These are phyloP conservation scores for Ferrisia virgata DNA, from an alignment of 2,888 invertebrate species.

Conservation along the genomic window DNA sequence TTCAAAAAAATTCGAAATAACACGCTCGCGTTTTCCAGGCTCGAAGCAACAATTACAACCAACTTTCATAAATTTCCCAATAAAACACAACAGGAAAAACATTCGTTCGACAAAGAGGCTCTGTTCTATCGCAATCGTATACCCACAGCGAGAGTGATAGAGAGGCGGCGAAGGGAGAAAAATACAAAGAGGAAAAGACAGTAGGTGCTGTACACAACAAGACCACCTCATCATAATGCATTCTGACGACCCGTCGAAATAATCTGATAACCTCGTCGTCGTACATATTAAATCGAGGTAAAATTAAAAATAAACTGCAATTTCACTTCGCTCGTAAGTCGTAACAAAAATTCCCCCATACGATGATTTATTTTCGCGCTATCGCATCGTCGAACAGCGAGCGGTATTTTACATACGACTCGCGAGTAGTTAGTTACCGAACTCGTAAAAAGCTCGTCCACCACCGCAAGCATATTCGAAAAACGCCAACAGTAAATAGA, in stretches of 20 bases:
- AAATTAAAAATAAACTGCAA: not conserved
- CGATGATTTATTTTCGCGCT: not conserved
- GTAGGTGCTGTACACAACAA: too few relatives aligned
- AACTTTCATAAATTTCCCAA: too few relatives aligned
- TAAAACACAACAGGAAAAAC: too few relatives aligned
- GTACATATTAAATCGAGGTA: not conserved
- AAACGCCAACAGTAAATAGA: not conserved
- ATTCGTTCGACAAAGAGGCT: too few relatives aligned
- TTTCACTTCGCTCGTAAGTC: not conserved
- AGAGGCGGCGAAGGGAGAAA: not conserved
- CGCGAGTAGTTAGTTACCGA: too few relatives aligned
- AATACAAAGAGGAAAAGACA: not conserved
- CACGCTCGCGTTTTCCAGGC: too few relatives aligned
- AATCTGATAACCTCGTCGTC: not conserved
- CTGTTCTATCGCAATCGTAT: too few relatives aligned
- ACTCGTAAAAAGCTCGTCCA: too few relatives aligned
- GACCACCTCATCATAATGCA: not conserved
- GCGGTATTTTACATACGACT: not conserved
- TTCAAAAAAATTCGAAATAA: too few relatives aligned
- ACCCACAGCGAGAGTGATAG: too few relatives aligned
- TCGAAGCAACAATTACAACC: too few relatives aligned
- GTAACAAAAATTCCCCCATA: not conserved
- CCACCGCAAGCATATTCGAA: not conserved
- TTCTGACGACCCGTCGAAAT: not conserved
- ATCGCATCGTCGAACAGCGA: too few relatives aligned